A percentile compares a stretch with the other conserved stretches of the same genome.
phyloP scores from a whole-genome alignment of 2,113 vertebrate species.

The Coregonus clupeaformis region DNA sequence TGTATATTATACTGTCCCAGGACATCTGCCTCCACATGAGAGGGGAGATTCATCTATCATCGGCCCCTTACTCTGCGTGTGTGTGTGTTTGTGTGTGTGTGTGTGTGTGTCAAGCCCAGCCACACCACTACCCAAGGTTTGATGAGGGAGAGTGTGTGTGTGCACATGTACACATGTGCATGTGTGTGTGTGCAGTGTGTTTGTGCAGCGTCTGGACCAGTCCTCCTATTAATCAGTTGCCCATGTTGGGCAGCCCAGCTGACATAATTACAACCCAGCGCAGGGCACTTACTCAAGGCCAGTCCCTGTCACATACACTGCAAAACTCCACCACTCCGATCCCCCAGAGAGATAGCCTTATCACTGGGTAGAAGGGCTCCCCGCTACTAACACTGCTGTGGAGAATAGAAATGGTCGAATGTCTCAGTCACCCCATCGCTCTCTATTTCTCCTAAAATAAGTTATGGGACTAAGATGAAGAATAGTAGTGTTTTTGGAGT shows the following conservation, averaged over 20 bases:
- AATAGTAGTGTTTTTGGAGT: not conserved
- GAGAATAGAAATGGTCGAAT: constrained; percentile 85
- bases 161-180: not conserved
- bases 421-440: constrained; percentile 78
- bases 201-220: constrained; percentile 52
- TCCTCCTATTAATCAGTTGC: constrained; percentile 70
- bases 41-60: constrained; percentile 87
- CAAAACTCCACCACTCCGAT: constrained; percentile 83
- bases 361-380: constrained; percentile 83
- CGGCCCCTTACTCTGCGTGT: constrained; percentile 55
- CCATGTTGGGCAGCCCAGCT: constrained; percentile 86
- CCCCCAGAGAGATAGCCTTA: constrained; percentile 85
- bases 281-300: constrained; percentile 87
- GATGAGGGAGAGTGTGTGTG: not conserved
- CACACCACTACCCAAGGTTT: constrained; percentile 13
- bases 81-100: constrained; percentile 17
- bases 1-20: constrained; percentile 89
- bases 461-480: constrained; percentile 80
- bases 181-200: not conserved
- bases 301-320: constrained; percentile 87
- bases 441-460: constrained; percentile 84
- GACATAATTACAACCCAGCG: constrained; percentile 87
- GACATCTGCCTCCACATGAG: constrained; percentile 88
- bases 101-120: constrained; percentile 2
- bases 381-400: constrained; percentile 57